These are phyloP conservation scores for Radopholus similis DNA, from an alignment of 1,140 invertebrate species.

Conservation along the genomic window DNA sequence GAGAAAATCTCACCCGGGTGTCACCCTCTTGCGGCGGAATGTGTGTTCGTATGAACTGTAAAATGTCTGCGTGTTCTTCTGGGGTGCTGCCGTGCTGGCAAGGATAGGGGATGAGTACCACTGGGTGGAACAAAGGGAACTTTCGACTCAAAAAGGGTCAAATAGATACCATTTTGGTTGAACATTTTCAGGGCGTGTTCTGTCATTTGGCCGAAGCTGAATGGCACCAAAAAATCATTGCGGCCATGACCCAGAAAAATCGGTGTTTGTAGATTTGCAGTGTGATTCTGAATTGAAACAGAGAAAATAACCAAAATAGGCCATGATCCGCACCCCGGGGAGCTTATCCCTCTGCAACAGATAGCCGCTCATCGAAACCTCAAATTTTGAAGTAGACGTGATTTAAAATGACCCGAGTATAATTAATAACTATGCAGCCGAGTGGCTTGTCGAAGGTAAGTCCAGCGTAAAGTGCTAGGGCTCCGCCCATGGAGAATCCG, in stretches of 20 bases:
- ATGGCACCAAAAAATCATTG: slow-evolving; percentile 85
- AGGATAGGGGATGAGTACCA: slow-evolving; percentile 3
- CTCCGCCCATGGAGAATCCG: slow-evolving; percentile 70
- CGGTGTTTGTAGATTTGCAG: slow-evolving; percentile 68
- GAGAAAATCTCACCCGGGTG: no score
- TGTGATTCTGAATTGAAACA: slow-evolving; percentile 43
- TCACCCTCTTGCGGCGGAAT: no score
- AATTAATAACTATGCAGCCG: slow-evolving; percentile 83
- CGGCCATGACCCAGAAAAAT: slow-evolving; percentile 91
- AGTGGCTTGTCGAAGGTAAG: slow-evolving; percentile 70
- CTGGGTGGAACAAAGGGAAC: not conserved
- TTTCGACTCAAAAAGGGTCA: not conserved
- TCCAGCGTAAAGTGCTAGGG: slow-evolving; percentile 76
- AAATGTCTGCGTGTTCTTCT: slow-evolving; percentile 20
- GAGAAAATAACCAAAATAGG: slow-evolving; percentile 26
- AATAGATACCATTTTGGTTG: slow-evolving; percentile 66
- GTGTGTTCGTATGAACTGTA: slow-evolving; percentile 20
- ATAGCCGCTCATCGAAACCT: slow-evolving; percentile 90
- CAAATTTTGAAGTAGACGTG: no score
- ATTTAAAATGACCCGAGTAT: no score
- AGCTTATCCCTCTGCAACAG: slow-evolving; percentile 83
- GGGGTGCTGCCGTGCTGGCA: slow-evolving; percentile 6
- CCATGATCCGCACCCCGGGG: slow-evolving; percentile 80
- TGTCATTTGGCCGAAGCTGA: slow-evolving; percentile 85
- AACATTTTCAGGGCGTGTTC: slow-evolving; percentile 78